phyloP scores from a whole-genome alignment of 2,113 vertebrate species.

The Pomatorhinus ruficollis region DNA sequence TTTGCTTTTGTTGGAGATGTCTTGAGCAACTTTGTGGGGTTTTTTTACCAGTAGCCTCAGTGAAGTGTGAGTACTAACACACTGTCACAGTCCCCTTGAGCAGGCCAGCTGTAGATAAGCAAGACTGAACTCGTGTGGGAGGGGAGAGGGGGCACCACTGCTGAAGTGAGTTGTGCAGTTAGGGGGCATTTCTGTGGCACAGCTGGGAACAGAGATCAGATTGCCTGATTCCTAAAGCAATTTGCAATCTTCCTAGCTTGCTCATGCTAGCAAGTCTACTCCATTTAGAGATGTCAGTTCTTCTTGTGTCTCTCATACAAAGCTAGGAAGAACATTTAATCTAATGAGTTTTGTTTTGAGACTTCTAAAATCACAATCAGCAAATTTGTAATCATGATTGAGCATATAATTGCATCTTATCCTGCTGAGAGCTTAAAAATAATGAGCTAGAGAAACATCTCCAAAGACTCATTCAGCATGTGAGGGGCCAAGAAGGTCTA shows the following conservation, averaged over 20 bases:
- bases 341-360: background rate
- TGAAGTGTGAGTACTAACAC: background rate
- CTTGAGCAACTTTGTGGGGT: fast-evolving
- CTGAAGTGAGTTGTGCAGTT: background rate
- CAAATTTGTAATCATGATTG: background rate
- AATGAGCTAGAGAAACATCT: background rate
- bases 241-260: background rate
- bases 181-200: background rate
- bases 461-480: background rate
- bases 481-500: background rate
- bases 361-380: background rate
- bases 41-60: background rate
- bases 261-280: background rate
- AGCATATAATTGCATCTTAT: background rate
- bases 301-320: background rate
- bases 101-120: background rate
- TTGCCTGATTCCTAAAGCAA: background rate
- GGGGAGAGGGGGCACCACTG: too few species aligned
- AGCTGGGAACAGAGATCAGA: background rate
- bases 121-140: background rate
- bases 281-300: background rate
- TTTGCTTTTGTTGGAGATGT: background rate
- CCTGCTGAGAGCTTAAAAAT: background rate
- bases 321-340: background rate
- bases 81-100: background rate